Base-by-base conservation (phyloP, 2,888 invertebrate species). In the Lypha dubia region DNA sequence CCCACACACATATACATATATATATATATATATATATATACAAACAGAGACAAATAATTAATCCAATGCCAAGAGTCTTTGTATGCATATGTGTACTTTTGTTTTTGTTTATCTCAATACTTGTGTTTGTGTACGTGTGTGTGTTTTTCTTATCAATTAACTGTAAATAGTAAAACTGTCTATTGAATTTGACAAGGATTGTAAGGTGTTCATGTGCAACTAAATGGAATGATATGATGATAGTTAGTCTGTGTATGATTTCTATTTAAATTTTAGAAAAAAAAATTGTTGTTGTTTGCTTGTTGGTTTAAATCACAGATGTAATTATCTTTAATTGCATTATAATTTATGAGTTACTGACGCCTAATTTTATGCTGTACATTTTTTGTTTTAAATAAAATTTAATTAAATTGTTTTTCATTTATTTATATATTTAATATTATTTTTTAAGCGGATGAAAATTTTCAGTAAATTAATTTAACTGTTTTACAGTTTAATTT, bases 311-410 rank as follows among this genome's bases (percentile, higher is more conserved):
- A 58, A 74, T 73, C 65, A 63, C 49, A 68, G 56, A 35, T 79
- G 63, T 62, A 74, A 79, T 79, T 75, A 75, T 65, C 51, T 83
- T 71, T 83, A 79, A 79, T 79, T 79, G 49, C 35, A 71, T 75
- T 79, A 65, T 60, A 70, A 83, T 83, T 75, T 62, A 58, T 20
- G 20, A n/a, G n/a, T 44, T 56, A 46, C 67, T 24, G 49, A 38
- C 20, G 32, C 67, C 46, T 60, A 51, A 41, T 68, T 51, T 38
- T 58, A 49, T 44, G 46, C 44, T 35, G n/a, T 7, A 32, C 0
- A 41, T 51, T 51, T 53, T 41, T 63, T 44, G 13, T 24, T 65
- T 11, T n/a, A n/a, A n/a, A 22, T 22, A 3, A 6, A 56, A 67
- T 65, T 76, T 22, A 65, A 75, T 65, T 65, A 44, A 67, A 70